Evolutionary conservation across 2,888 invertebrate genomes (phyloP).

Genomic region (Cryptus armator): DNA sequence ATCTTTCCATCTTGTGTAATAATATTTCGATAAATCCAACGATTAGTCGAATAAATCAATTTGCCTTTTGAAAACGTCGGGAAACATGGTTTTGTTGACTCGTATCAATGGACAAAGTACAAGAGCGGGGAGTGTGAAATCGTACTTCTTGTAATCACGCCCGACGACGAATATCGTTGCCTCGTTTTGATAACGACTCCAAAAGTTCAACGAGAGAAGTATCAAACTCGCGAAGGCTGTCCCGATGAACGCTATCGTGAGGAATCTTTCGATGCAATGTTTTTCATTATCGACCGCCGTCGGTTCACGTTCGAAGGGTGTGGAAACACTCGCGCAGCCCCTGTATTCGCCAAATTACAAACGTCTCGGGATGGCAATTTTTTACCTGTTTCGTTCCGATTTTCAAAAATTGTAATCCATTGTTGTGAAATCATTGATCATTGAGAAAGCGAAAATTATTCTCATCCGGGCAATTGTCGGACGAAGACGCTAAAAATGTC

Average conservation of each 20-base stretch:
- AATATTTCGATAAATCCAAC: not conserved
- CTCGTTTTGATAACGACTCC: constrained; percentile 75
- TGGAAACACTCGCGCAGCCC: too few species aligned
- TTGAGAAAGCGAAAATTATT: too few species aligned
- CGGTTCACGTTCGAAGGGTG: too few species aligned
- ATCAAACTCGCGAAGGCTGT: constrained; percentile 72
- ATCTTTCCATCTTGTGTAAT: not conserved
- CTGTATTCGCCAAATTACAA: too few species aligned
- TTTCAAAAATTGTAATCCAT: too few species aligned
- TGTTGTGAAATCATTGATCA: too few species aligned
- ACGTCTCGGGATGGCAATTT: too few species aligned
- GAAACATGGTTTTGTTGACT: constrained; percentile 86
- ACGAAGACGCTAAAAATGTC: too few species aligned
- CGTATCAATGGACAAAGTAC: constrained; percentile 89
- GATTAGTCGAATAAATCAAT: too few species aligned
- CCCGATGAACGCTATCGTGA: constrained; percentile 69
- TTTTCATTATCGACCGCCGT: not conserved
- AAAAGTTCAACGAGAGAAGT: constrained; percentile 73
- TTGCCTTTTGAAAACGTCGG: constrained; percentile 69
- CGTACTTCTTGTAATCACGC: constrained; percentile 77
- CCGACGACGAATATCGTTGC: constrained; percentile 73
- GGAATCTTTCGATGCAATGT: constrained; percentile 65
- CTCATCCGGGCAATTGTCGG: too few species aligned
- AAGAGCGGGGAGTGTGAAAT: constrained; percentile 89
- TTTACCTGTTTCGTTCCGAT: too few species aligned